phyloP scores from a whole-genome alignment of 2,113 vertebrate genomes.

The Aspidoscelis tigris region DNA sequence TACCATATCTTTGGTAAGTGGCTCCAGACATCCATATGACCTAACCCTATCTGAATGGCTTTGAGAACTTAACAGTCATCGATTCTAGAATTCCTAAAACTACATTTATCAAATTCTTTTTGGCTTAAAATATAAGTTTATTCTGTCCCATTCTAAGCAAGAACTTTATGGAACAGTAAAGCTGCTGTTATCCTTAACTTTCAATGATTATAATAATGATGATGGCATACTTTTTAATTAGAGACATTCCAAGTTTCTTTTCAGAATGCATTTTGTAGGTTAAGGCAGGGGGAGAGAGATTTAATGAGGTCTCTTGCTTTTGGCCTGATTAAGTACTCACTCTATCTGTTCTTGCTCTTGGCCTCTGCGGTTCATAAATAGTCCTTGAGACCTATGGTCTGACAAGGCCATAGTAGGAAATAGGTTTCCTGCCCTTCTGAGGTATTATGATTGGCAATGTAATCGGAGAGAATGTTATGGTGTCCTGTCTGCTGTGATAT shows the following conservation, averaged over 20 bases:
- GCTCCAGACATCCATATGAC: too few species aligned
- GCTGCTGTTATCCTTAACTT: constrained; percentile 30
- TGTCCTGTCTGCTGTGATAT: constrained; percentile 25
- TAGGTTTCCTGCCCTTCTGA: constrained; percentile 52
- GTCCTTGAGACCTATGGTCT: constrained; percentile 33
- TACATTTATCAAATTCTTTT: not conserved
- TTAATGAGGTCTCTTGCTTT: constrained; percentile 49
- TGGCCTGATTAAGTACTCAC: constrained; percentile 53
- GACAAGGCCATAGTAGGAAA: constrained; percentile 49
- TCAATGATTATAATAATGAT: constrained; percentile 51
- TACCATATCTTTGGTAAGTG: too few species aligned
- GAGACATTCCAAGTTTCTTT: not conserved
- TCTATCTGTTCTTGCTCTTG: constrained; percentile 42
- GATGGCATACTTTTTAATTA: constrained; percentile 3
- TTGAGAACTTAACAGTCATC: too few species aligned
- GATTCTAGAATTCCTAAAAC: too few species aligned
- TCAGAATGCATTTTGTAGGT: constrained; percentile 8
- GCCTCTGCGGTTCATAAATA: constrained; percentile 53
- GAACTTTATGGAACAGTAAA: constrained; percentile 6
- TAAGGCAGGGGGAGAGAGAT: constrained; percentile 31
- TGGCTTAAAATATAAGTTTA: not conserved
- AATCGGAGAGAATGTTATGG: constrained; percentile 42
- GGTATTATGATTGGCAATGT: constrained; percentile 54
- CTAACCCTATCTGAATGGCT: too few species aligned
- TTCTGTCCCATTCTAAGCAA: not conserved